Base-by-base conservation (phyloP, 2,888 invertebrate genomes). In the Lepidochitona cinerea region DNA sequence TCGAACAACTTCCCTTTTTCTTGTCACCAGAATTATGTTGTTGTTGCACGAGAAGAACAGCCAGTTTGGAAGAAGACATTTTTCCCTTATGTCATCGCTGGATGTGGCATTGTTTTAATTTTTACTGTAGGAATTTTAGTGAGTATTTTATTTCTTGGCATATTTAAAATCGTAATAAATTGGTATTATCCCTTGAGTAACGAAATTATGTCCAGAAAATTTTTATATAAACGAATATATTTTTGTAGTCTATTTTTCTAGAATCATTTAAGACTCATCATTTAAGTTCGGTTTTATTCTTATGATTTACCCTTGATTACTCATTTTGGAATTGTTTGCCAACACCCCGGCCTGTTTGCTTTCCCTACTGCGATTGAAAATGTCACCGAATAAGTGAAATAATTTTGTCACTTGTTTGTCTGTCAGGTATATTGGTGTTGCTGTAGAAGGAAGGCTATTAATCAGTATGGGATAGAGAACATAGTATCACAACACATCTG, bases 81-180 rank as follows among this genome's bases (percentile, higher is more conserved):
- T 53, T 84, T 86, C 72, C 85, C 85, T 18, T 86, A 84, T 66
- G 75, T 82, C 12, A 78, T 82, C 37, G 82, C 83, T 29, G 81
- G 79, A n/a, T 79, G 80, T 37, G 79, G 81, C 41, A 79, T 80
- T 5, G 73, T 78, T 6, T 7, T 83, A 4, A 67, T 86, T 7
- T 41, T 82, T 12, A 66, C 82, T 9, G 71, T 82, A 7, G 72
- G 76, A 41, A 71, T 84, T 5, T 12, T 83, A 75, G 85, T 86
- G 76, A 80, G 81, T 76, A 32, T 23, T 49, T 49, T 2, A 7
- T 23, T 49, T 49, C 23, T 49, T n/a, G 4, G 18, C 3, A 23
- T 23, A 49, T 5, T 7, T 23, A 4, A 41, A 18, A 41, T 9
- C 18, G 41, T 18, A 41, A 18, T 41, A 41, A 41, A 41, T n/a